phyloP scores from a whole-genome alignment of 2,888 invertebrate genomes.

The Trissolcus brochymenae region DNA sequence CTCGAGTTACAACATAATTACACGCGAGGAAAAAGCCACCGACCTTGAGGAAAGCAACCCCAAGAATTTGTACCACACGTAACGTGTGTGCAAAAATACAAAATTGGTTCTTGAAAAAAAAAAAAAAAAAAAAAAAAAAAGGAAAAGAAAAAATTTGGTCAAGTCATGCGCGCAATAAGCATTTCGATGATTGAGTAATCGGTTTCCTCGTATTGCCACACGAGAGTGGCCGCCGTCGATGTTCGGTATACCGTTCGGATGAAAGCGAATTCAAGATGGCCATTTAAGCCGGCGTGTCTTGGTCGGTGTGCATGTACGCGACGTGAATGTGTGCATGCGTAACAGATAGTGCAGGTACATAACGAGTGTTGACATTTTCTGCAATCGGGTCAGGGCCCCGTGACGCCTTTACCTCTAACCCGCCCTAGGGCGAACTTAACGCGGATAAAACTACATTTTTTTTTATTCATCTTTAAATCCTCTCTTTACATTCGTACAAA shows the following conservation, averaged over 20 bases:
- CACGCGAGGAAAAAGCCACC: too few relatives aligned
- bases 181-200: constrained; percentile 67
- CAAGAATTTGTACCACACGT: constrained; percentile 30
- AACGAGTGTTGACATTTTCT: constrained; percentile 75
- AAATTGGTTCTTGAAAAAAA: background rate
- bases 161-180: constrained; percentile 47
- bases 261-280: constrained; percentile 71
- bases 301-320: constrained; percentile 22
- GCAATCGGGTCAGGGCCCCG: constrained; percentile 75
- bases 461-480: too few relatives aligned
- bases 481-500: too few relatives aligned
- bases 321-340: constrained; percentile 34
- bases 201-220: constrained; percentile 72
- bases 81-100: constrained; percentile 17
- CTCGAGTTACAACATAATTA: background rate
- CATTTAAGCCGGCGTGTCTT: constrained; percentile 54
- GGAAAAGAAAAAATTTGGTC: constrained; percentile 24
- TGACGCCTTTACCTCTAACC: constrained; percentile 69
- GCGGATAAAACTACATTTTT: constrained; percentile 36
- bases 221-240: constrained; percentile 60
- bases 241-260: constrained; percentile 51
- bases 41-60: constrained; percentile 1
- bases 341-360: constrained; percentile 65
- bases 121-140: too few relatives aligned
- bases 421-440: constrained; percentile 65